Evolutionary conservation across 2,797 vertebrate species (phyloP).

Genomic region (Oreochromis mossambicus): DNA sequence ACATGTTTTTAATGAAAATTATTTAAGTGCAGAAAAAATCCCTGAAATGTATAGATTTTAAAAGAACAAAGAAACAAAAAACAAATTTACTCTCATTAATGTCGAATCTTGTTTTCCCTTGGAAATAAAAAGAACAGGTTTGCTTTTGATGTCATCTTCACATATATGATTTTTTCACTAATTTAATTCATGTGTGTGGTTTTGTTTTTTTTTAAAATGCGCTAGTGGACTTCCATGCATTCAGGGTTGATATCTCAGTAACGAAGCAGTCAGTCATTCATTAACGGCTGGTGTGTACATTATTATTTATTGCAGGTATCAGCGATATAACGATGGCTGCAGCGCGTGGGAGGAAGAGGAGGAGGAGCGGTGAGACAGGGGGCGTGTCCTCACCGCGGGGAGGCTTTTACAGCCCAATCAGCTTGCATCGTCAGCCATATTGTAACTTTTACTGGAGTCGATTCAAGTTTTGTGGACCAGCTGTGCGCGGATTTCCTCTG

Average conservation of each 20-base stretch:
- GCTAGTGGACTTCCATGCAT: neutral
- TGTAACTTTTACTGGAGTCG: neutral
- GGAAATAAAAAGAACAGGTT: neutral
- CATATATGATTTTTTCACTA: neutral
- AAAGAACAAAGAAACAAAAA: neutral
- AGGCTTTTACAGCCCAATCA: slow-evolving; percentile 6
- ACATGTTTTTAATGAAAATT: neutral
- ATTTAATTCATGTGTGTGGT: fast-evolving
- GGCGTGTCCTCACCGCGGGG: neutral
- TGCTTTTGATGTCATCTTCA: neutral
- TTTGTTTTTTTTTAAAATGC: too few species aligned
- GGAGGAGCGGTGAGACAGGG: neutral
- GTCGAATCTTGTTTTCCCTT: neutral
- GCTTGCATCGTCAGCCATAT: neutral
- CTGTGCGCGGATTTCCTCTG: fast-evolving
- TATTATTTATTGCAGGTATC: neutral
- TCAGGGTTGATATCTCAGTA: neutral
- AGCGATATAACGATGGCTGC: neutral
- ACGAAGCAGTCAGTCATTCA: neutral
- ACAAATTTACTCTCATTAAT: neutral
- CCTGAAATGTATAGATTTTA: neutral
- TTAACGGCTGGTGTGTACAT: neutral
- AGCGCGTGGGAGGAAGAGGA: neutral
- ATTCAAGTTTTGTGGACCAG: fast-evolving
- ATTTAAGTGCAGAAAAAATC: neutral